Evolutionary conservation across 2,888 invertebrate species (phyloP), one percentile per base, ranked within the genome.

Genomic region (Drosophila leonis): DNA sequence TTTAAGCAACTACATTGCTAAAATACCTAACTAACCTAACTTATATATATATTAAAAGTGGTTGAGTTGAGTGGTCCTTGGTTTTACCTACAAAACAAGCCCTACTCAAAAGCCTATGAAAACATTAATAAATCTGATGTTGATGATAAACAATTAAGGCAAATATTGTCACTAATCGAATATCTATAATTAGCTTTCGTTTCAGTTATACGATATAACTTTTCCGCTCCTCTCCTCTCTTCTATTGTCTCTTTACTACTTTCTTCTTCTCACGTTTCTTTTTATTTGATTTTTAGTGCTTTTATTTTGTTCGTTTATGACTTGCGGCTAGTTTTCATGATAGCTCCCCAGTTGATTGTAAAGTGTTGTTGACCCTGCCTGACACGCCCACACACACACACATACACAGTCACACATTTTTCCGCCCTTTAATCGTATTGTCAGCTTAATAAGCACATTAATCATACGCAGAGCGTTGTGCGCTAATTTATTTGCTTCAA

Each of bases 391-490:
- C 55, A 37, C 15, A 12, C 44, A 44, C 31, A 52, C 42, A 33
- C 33, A 10, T n/a, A 35, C 51, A 63, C 37, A 52, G 46, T 52
- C 31, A 48, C 35, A 31, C 33, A 52, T 33, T 27, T 44, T 9
- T 0, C 4, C 49, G 18, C 33, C 46, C 56, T 29, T 51, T 46
- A 20, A 55, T 49, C 44, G 69, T 60, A 69, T 68, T 80, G 72
- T 52, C 79, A 63, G 52, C 72, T 86, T 74, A 77, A 86, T 86
- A 83, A 87, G 82, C 83, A 75, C 88, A 88, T 85, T 83, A 85
- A 85, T 88, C 89, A 88, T 86, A 88, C 89, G 89, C 73, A 42
- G 65, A 42, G 65, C 65, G 83, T 86, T 83, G 83, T 73, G 70
- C 72, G 77, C 82, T 86, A 86, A 85, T 86, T 88, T 85, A 81